Evolutionary conservation across 2,113 vertebrate genomes (phyloP), one percentile per base, ranked within the genome.

Genomic region (Microcebus jonahi): DNA sequence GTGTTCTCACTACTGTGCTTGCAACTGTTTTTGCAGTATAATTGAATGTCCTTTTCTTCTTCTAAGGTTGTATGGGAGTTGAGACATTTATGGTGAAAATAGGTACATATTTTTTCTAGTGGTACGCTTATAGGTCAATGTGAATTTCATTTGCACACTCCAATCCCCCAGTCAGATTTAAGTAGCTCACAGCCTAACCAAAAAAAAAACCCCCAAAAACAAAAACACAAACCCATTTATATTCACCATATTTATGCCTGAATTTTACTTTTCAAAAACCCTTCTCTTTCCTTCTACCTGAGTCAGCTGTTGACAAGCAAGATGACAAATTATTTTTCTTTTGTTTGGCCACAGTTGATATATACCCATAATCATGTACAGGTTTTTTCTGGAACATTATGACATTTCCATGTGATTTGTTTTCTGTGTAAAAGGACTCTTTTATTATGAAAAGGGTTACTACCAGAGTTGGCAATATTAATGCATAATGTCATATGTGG

Each of bases 331-430:
- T 93, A 5, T 90, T 97, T 96, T 97, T 80, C 81, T 75, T 97
- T 95, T 88, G 42, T 96, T 98, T 93, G 95, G 0, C 48, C 57
- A 98, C 57, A 55, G 10, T 95, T 79, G 93, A 68, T 95, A 94
- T 88, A 94, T 90, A 88, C 76, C 50, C 25, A 10, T 84, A 96
- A 85, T 97, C 94, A 92, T 55, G 94, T 71, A 96, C 39, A 88
- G 57, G 6, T 59, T 45, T 75, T 31, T 31, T 2, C 42, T 70
- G 9, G 48, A 96, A 96, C 63, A 63, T 83, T 95, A 67, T 95
- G 93, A 90, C 84, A 97, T 97, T 97, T 95, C 55, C 61, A 53
- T 42, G 67, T 53, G 94, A 95, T 97, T 97, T 84, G 25, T 93
- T 95, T 92, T 96, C 82, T 97, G 50, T 6, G 68, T 39, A 65